Conservation (phyloP, 1,140 invertebrate genomes). For the Drosophila watanabei region DNA sequence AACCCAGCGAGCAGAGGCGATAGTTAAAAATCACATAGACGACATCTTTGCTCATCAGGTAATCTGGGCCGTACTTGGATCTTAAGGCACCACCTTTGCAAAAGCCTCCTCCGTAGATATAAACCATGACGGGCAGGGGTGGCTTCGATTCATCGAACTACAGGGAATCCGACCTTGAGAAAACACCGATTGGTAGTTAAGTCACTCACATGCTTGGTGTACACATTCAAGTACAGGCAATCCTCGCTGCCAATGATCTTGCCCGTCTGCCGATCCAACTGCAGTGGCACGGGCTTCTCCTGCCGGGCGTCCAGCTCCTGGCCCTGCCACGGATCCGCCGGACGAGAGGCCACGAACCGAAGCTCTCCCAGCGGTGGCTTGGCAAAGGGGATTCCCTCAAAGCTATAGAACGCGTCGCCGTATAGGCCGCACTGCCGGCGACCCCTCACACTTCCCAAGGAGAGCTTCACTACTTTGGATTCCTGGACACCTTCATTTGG, state of each 20-base stretch:
- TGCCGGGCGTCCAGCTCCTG: conserved; percentile 84
- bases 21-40: conserved; percentile 91
- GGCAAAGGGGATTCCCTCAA: conserved; percentile 88
- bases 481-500: background rate
- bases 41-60: conserved; percentile 88
- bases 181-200: background rate
- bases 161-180: background rate
- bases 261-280: conserved; percentile 21
- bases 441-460: conserved; percentile 68
- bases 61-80: conserved; percentile 87
- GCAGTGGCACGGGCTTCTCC: conserved; percentile 41
- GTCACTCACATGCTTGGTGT: conserved; percentile 68
- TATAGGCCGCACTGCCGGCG: conserved; percentile 46
- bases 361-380: conserved; percentile 88
- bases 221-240: conserved; percentile 69
- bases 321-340: conserved; percentile 86
- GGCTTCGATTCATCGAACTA: conserved; percentile 53
- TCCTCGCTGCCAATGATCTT: conserved; percentile 61
- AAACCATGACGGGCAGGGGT: conserved; percentile 89
- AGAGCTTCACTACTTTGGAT: conserved; percentile 55
- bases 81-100: conserved; percentile 85
- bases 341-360: conserved; percentile 87
- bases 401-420: conserved; percentile 77
- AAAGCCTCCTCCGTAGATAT: conserved; percentile 90
- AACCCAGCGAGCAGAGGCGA: conserved; percentile 89